These are phyloP conservation scores for Cataglyphis livida DNA, from an alignment of 2,888 invertebrate species.

Conservation along the genomic window DNA sequence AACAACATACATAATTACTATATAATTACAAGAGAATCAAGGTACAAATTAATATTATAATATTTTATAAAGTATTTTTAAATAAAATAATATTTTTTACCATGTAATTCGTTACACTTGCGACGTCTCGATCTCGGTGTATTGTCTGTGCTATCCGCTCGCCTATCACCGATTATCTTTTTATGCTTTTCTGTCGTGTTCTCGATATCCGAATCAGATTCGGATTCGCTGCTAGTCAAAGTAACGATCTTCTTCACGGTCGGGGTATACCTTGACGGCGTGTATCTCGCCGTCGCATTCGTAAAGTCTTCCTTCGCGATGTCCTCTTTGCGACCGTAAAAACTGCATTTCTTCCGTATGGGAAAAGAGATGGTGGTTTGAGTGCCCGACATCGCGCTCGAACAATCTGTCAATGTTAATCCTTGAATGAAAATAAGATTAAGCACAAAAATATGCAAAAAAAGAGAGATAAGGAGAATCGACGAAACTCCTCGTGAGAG, in stretches of 20 bases:
- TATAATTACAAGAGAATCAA: background rate
- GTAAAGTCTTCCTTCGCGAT: conserved; percentile 75
- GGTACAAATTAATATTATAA: too few relatives aligned
- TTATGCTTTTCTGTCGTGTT: conserved; percentile 62
- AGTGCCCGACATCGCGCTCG: conserved; percentile 81
- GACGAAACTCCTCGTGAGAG: background rate
- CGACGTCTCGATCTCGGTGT: conserved; percentile 72
- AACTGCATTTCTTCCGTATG: conserved; percentile 85
- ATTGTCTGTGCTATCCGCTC: conserved; percentile 34
- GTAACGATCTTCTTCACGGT: conserved; percentile 81
- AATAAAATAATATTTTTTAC: conserved; percentile 59
- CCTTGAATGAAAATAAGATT: background rate
- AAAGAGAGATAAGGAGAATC: background rate
- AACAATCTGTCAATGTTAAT: background rate
- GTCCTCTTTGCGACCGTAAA: conserved; percentile 78
- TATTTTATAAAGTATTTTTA: too few relatives aligned
- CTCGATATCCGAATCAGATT: conserved; percentile 80
- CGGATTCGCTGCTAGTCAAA: conserved; percentile 82
- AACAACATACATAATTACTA: background rate
- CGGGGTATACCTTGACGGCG: conserved; percentile 75
- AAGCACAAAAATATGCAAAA: background rate
- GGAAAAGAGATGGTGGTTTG: conserved; percentile 87
- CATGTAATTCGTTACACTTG: conserved; percentile 68
- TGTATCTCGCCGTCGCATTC: conserved; percentile 74
- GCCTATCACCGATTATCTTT: conserved; percentile 2